These are phyloP conservation scores for Dyspetes luteomarginatus DNA, from an alignment of 2,888 invertebrate genomes.

Conservation along the genomic window DNA sequence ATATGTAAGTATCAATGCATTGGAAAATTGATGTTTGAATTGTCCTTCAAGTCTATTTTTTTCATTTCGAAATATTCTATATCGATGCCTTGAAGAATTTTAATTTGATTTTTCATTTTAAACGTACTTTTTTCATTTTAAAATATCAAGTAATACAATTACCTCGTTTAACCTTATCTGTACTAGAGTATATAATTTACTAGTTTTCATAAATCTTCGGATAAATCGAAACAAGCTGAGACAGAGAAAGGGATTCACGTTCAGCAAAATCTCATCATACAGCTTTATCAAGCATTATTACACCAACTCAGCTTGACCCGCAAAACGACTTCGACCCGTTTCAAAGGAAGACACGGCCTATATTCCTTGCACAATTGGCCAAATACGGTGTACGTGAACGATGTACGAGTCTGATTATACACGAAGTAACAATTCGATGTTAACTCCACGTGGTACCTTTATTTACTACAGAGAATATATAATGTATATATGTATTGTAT, in stretches of 20 bases:
- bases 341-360: slow-evolving; percentile 55
- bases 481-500: background rate
- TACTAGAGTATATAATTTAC: slow-evolving; percentile 10
- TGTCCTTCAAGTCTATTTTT: too few relatives aligned
- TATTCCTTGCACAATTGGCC: slow-evolving; percentile 72
- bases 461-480: slow-evolving; percentile 31
- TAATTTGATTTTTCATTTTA: too few relatives aligned
- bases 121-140: too few relatives aligned
- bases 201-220: slow-evolving; percentile 2
- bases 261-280: slow-evolving; percentile 33
- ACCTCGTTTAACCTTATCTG: slow-evolving; percentile 7
- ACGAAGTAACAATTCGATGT: slow-evolving; percentile 59
- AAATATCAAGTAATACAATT: too few relatives aligned
- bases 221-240: slow-evolving; percentile 14
- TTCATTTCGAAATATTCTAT: too few relatives aligned
- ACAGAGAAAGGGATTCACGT: slow-evolving; percentile 51
- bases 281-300: background rate
- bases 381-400: slow-evolving; percentile 69
- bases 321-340: slow-evolving; percentile 63
- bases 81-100: too few relatives aligned
- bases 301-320: slow-evolving; percentile 34
- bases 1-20: too few relatives aligned
- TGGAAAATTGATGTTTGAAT: too few relatives aligned
- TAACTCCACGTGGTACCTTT: slow-evolving; percentile 47
- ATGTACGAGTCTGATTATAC: slow-evolving; percentile 66